phyloP scores from a whole-genome alignment of 2,113 vertebrate genomes.

The Lota lota region DNA sequence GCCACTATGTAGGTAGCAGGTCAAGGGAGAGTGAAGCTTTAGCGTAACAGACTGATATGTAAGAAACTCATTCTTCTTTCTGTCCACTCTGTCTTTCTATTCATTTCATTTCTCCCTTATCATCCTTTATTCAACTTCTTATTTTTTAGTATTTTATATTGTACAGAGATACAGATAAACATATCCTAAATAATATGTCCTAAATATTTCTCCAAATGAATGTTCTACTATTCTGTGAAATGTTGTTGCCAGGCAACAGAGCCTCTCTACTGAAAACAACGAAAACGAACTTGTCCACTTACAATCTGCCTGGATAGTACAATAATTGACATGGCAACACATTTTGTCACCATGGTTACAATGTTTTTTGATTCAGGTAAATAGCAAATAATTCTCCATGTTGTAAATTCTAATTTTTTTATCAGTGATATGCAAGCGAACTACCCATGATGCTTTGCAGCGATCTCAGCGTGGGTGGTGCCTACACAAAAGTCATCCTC shows the following conservation, averaged over 20 bases:
- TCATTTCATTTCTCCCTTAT: slow-evolving; percentile 6
- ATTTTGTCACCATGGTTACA: not conserved
- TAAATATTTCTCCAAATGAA: too few species aligned
- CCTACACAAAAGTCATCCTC: too few species aligned
- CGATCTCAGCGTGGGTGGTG: slow-evolving; percentile 24
- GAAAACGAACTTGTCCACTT: not conserved
- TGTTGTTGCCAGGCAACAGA: slow-evolving; percentile 55
- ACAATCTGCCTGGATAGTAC: not conserved
- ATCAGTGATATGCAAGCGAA: not conserved
- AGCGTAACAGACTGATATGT: too few species aligned
- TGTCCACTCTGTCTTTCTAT: slow-evolving; percentile 4
- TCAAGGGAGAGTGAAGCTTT: too few species aligned
- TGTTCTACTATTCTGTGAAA: slow-evolving; percentile 5
- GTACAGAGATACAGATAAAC: too few species aligned
- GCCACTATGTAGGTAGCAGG: too few species aligned
- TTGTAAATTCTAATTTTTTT: too few species aligned
- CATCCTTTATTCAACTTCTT: not conserved
- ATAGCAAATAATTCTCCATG: too few species aligned
- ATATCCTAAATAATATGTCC: too few species aligned
- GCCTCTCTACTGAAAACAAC: not conserved
- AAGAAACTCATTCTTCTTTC: not conserved
- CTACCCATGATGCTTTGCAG: slow-evolving; percentile 30
- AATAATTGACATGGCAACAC: not conserved
- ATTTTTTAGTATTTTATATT: not conserved
- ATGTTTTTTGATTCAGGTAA: too few species aligned